These are phyloP conservation scores for Chromoteleia sp. DNA, from an alignment of 2,888 invertebrate genomes.

Conservation along the genomic window DNA sequence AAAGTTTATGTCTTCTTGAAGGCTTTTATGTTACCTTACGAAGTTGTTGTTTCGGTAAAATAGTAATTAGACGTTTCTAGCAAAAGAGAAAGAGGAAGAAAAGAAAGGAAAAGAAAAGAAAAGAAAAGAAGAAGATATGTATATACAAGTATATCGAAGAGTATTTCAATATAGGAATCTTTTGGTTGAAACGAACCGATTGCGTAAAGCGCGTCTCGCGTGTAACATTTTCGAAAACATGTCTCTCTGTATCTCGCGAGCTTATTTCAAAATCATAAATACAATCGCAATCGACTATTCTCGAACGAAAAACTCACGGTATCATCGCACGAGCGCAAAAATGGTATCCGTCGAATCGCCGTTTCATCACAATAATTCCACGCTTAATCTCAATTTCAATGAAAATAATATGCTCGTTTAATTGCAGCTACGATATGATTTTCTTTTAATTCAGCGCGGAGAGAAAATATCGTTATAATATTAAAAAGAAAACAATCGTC, in stretches of 20 bases:
- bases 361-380: constrained; percentile 48
- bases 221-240: constrained; percentile 10
- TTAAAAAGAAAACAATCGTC: constrained; percentile 6
- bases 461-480: background rate
- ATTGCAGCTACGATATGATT: constrained; percentile 25
- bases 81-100: no score
- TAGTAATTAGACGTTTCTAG: no score
- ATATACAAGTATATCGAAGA: no score
- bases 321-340: constrained; percentile 25
- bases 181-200: background rate
- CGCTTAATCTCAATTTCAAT: constrained; percentile 30
- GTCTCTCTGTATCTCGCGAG: background rate
- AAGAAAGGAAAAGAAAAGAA: no score
- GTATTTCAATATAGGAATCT: constrained; percentile 2
- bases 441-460: background rate
- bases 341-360: constrained; percentile 16
- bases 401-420: constrained; percentile 40
- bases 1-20: no score
- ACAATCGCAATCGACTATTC: constrained; percentile 19
- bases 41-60: no score
- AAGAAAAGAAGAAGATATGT: no score
- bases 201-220: background rate
- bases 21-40: no score
- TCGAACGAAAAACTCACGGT: constrained; percentile 13
- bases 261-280: constrained; percentile 28